Evolutionary conservation across 2,888 invertebrate genomes (phyloP), one percentile per base, ranked within the genome.

Genomic region (Sisyra nigra): DNA sequence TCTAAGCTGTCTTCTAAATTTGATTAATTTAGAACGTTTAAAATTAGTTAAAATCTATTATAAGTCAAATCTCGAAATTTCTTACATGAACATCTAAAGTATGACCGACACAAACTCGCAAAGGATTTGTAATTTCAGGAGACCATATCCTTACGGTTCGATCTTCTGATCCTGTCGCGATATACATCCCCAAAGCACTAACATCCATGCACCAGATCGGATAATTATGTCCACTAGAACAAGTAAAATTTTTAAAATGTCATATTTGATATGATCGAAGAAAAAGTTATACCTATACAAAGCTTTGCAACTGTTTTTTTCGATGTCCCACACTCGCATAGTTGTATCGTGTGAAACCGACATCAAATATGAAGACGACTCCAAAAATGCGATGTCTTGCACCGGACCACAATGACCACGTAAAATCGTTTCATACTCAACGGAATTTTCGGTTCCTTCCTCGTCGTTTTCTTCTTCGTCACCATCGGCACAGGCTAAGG

Each of bases 191-290:
- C 50, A 72, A 71, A 50, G 58, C 72, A 66, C 69, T 83, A 55
- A 74, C 69, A 56, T 82, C 82, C 58, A 92, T 69, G 58, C 85
- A 85, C 85, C 92, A 93, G 49, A 94, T 80, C 1, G 92, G 86
- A 55, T 85, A 84, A 55, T 77, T 80, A 61, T 94, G 93, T 24
- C 92, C 93, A 53, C 79, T 72, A 55, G 51, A 65, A 13, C 31
- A 19, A 19, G 2, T 17, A 24, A 6, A 2, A 10, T 24, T 18
- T 3, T 18, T 3, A 19, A 11, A 39, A 24, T 29, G 11, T 2
- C 13, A 18, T 4, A 18, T 15, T 38, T 9, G 9, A 38, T 4
- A 4, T 37, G 5, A 37, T 13, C 11, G 8, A 17, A 37, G 13
- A n/a, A 17, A 5, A 17, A 13, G 3, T 9, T 14, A 14, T 45